These are phyloP conservation scores for Stratiolaelaps scimitus DNA, from an alignment of 1,140 invertebrate species.

Conservation along the genomic window DNA sequence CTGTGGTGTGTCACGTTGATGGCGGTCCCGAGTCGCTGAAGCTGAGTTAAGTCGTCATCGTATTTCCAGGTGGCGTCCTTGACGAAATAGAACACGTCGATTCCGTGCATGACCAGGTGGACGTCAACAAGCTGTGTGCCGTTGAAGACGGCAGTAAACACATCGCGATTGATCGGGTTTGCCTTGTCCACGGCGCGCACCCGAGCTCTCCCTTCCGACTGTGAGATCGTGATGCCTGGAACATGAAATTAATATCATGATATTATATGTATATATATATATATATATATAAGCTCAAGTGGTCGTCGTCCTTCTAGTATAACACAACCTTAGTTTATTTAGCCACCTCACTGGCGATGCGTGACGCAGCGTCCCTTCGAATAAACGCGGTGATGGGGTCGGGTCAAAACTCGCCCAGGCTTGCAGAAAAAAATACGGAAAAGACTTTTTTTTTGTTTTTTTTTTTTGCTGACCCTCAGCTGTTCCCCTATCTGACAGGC, in stretches of 20 bases:
- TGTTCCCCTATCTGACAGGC: too few species aligned
- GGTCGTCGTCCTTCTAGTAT: too few species aligned
- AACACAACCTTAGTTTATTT: too few species aligned
- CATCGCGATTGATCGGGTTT: slow-evolving; percentile 66
- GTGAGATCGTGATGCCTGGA: slow-evolving; percentile 71
- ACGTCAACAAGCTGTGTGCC: slow-evolving; percentile 80
- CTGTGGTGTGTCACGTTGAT: slow-evolving; percentile 84
- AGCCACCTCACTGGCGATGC: too few species aligned
- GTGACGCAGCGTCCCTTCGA: too few species aligned
- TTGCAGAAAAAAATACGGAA: too few species aligned
- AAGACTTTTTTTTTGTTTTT: too few species aligned
- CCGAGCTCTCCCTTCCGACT: slow-evolving; percentile 57
- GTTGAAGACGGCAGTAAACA: slow-evolving; percentile 83
- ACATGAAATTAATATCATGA: neutral
- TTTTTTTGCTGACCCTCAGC: too few species aligned
- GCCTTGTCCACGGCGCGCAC: slow-evolving; percentile 44
- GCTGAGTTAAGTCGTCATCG: slow-evolving; percentile 63
- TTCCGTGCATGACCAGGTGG: slow-evolving; percentile 76
- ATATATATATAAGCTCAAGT: too few species aligned
- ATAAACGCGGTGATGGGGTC: too few species aligned
- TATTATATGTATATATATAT: too few species aligned
- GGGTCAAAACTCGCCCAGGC: too few species aligned
- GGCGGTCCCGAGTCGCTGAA: slow-evolving; percentile 67
- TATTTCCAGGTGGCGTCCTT: slow-evolving; percentile 51
- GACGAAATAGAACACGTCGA: slow-evolving; percentile 84